A percentile compares a stretch with the other conserved stretches of the same genome.
phyloP scores from a whole-genome alignment of 1,140 invertebrate genomes.

The Neuroterus valhalla region DNA sequence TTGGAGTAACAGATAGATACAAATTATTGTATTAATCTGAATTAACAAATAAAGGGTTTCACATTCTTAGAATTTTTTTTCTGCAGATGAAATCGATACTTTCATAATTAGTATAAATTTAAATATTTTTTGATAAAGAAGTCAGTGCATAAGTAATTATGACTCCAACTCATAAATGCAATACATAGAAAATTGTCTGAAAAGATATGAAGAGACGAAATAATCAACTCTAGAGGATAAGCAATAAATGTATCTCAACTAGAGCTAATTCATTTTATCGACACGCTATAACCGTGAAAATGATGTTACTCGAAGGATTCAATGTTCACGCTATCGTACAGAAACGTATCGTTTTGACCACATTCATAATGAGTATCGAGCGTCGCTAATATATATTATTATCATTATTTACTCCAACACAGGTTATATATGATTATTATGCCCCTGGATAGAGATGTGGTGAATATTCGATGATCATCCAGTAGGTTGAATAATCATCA shows the following conservation, averaged over 20 bases:
- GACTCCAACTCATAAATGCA: no score
- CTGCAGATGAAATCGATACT: no score
- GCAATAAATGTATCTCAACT: not conserved
- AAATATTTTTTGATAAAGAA: no score
- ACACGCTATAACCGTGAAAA: not conserved
- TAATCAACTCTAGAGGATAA: not conserved
- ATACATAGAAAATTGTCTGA: no score
- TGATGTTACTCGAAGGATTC: constrained; percentile 8
- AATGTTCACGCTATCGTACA: constrained; percentile 34
- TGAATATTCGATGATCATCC: constrained; percentile 24
- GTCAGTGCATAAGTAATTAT: no score
- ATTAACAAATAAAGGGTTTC: no score
- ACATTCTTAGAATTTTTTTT: no score
- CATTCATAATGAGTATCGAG: constrained; percentile 43
- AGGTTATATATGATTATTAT: constrained; percentile 16
- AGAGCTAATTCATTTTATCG: not conserved
- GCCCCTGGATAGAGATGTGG: constrained; percentile 11
- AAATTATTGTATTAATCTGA: no score
- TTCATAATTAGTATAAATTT: no score
- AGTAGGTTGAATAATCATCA: constrained; percentile 14
- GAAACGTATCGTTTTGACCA: constrained; percentile 34
- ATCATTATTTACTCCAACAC: not conserved
- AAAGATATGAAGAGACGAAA: not conserved
- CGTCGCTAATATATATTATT: constrained; percentile 35
- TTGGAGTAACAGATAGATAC: no score